Evolutionary conservation across 1,140 invertebrate genomes (phyloP).

Genomic region (Ectropis grisescens): DNA sequence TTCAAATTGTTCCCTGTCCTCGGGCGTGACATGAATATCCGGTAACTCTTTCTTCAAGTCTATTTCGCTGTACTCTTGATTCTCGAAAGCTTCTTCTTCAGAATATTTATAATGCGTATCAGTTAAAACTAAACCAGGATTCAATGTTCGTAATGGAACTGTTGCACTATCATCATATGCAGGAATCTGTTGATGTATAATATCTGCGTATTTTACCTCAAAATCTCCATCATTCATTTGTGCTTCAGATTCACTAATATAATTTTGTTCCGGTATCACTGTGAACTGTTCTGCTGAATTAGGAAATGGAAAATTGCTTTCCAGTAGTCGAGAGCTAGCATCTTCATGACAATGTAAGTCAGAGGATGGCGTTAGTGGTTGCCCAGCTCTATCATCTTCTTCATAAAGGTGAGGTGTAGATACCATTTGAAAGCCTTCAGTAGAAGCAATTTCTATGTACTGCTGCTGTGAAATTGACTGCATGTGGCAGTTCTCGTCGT

Average conservation of each 20-base stretch:
- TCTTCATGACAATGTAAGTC: conserved; percentile 60
- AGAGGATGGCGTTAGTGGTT: conserved; percentile 61
- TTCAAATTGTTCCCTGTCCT: conserved; percentile 59
- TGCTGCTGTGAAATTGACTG: conserved; percentile 37
- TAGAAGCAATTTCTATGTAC: conserved; percentile 36
- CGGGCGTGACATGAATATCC: conserved; percentile 56
- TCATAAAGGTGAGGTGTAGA: conserved; percentile 61
- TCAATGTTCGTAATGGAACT: conserved; percentile 36
- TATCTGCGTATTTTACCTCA: conserved; percentile 55
- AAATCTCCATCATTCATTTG: conserved; percentile 40
- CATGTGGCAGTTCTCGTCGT: conserved; percentile 46
- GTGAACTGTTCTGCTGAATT: conserved; percentile 60
- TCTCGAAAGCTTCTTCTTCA: conserved; percentile 24
- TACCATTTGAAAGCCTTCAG: conserved; percentile 56
- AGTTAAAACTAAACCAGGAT: conserved; percentile 38
- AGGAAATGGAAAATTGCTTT: conserved; percentile 55
- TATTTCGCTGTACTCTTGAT: conserved; percentile 34
- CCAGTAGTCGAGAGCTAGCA: conserved; percentile 41
- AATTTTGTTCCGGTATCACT: conserved; percentile 57
- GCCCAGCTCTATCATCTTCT: conserved; percentile 57
- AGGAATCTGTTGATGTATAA: conserved; percentile 41
- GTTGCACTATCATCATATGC: conserved; percentile 26
- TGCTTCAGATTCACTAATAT: conserved; percentile 36
- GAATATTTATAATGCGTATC: conserved; percentile 46
- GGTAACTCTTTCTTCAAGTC: conserved; percentile 59